These are phyloP conservation scores for Calephelis virginiensis DNA, from an alignment of 1,140 invertebrate species.

Conservation along the genomic window DNA sequence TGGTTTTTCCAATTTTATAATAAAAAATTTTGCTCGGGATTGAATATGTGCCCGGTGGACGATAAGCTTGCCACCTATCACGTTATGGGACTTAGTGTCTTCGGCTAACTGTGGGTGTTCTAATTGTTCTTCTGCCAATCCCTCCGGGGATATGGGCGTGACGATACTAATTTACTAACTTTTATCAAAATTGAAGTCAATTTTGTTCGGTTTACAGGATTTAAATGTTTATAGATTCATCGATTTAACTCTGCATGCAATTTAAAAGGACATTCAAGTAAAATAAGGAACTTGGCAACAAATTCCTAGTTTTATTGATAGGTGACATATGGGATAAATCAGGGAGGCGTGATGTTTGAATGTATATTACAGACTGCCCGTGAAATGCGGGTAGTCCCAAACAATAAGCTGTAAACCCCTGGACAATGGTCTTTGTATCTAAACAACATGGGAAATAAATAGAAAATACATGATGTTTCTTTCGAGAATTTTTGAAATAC, in stretches of 20 bases:
- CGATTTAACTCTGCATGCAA: background rate
- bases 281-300: background rate
- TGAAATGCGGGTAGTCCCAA: slow-evolving; percentile 12
- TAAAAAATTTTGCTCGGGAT: too few species aligned
- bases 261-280: background rate
- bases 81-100: too few species aligned
- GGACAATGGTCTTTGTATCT: slow-evolving; percentile 25
- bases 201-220: too few species aligned
- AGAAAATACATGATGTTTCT: slow-evolving; percentile 8
- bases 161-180: too few species aligned
- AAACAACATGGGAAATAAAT: slow-evolving; percentile 21
- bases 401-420: slow-evolving; percentile 24
- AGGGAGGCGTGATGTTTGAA: slow-evolving; percentile 21
- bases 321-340: slow-evolving; percentile 18
- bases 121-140: too few species aligned
- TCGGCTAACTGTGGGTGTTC: too few species aligned
- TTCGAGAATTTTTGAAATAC: background rate
- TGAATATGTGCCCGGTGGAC: too few species aligned
- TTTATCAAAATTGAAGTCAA: too few species aligned
- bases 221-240: too few species aligned
- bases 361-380: slow-evolving; percentile 16
- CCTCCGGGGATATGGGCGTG: too few species aligned
- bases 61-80: too few species aligned
- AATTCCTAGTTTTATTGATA: slow-evolving; percentile 10
- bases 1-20: too few species aligned